Percentiles rank a stretch among this genome's conserved stretches.
Conservation (phyloP, 2,113 vertebrate genomes). For the Macroglossus sobrinus region DNA sequence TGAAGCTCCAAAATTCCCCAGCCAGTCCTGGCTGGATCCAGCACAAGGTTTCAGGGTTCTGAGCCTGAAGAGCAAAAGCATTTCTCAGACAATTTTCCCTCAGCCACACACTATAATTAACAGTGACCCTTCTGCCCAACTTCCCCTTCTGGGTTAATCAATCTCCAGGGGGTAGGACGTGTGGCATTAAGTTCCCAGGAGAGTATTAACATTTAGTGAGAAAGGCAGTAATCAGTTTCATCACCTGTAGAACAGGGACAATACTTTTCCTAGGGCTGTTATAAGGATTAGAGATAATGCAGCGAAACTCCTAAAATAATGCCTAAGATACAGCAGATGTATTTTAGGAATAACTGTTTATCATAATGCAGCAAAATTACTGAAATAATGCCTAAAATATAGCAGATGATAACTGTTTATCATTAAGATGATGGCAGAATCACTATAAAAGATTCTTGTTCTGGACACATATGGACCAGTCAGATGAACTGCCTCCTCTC, state of each 20-base stretch:
- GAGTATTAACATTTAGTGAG: neutral
- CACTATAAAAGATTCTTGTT: neutral
- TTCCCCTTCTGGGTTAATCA: constrained; percentile 24
- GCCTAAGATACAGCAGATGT: neutral
- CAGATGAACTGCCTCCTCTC: neutral
- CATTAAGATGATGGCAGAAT: neutral
- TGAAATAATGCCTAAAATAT: too few relatives aligned
- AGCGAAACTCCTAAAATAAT: neutral
- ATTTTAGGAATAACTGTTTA: neutral
- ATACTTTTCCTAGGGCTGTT: neutral
- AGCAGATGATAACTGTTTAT: too few relatives aligned
- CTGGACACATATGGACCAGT: neutral
- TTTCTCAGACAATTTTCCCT: neutral
- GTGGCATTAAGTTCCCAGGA: neutral
- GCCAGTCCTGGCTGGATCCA: neutral
- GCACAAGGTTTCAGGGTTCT: neutral
- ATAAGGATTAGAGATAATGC: neutral
- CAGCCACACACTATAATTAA: constrained; percentile 3
- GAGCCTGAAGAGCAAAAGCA: neutral
- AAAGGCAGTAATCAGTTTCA: neutral
- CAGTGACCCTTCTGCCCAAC: neutral
- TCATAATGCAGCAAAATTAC: too few relatives aligned
- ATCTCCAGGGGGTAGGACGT: neutral
- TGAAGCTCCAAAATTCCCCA: neutral
- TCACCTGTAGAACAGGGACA: neutral